Base-by-base conservation (phyloP, 2,113 vertebrate species). In the Gorilla gorilla region DNA sequence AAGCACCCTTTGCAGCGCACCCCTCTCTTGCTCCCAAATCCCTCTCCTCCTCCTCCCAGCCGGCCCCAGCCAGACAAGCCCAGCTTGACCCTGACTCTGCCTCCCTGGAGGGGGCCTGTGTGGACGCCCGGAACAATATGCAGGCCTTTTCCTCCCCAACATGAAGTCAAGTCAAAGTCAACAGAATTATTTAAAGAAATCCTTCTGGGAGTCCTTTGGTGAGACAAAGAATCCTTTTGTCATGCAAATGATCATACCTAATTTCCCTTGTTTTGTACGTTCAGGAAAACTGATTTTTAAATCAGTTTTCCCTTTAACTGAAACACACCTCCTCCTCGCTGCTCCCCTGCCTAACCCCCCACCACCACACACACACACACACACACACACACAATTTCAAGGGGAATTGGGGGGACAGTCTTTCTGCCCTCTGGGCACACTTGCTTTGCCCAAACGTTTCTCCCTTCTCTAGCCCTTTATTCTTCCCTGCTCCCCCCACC, bases 171-270 rank as follows among this genome's bases (percentile, higher is more conserved):
- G 73, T 89, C 18, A 2, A 78, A 96, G 70, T 55, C 92, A 57
- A 79, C 40, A 40, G 92, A 96, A 96, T 98, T 97, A 97, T 98
- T 98, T 97, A 96, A 98, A 97, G 97, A 93, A 86, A 68, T 66
- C 61, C 80, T 88, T 27, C 96, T 11, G 80, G 78, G 95, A 96
- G 89, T 61, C 96, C 97, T 95, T 45, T 1, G 3, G 20, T 76
- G 86, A 98, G 84, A 98, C 95, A 94, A 98, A 97, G 97, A 38
- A 85, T 70, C 80, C 90, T 80, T 97, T 98, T 98, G 97, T 98
- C 89, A 98, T 97, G 97, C 97, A 98, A 96, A 98, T 96, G 73
- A 89, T 20, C 27, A 0, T 12, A 95, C 96, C 96, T 94, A 85
- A 97, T 97, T 96, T 95, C 80, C 76, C 92, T 81, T 72, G 64